phyloP scores from a whole-genome alignment of 1,140 invertebrate genomes.

The Pentalonia nigronervosa region DNA sequence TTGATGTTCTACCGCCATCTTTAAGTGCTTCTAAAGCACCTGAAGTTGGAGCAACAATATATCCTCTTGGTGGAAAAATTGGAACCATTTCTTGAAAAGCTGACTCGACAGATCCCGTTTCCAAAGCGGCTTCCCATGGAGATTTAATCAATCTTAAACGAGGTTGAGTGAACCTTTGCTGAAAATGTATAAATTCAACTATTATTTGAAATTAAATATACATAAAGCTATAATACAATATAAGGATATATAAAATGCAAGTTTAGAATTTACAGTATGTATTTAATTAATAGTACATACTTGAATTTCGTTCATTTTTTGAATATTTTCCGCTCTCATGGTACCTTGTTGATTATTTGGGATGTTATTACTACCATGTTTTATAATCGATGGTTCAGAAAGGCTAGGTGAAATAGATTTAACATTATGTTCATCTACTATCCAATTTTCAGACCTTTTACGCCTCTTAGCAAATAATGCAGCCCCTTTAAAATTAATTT shows the following conservation, averaged over 20 bases:
- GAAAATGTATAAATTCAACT: conserved; percentile 50
- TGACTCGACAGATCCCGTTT: conserved; percentile 74
- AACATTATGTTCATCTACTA: conserved; percentile 78
- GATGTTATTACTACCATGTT: conserved; percentile 42
- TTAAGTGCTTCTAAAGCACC: conserved; percentile 51
- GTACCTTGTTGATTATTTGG: conserved; percentile 63
- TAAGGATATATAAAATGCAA: background rate
- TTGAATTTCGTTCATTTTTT: conserved; percentile 69
- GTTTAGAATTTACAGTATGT: background rate
- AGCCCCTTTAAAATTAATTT: conserved; percentile 69
- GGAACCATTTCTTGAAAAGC: conserved; percentile 70
- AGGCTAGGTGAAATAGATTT: conserved; percentile 60
- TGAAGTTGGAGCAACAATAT: conserved; percentile 59
- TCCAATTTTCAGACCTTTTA: conserved; percentile 85
- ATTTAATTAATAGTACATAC: conserved; percentile 61
- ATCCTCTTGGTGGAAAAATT: conserved; percentile 59
- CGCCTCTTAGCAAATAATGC: conserved; percentile 87
- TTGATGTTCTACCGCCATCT: conserved; percentile 22
- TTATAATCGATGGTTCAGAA: conserved; percentile 37
- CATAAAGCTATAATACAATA: background rate
- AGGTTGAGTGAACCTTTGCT: conserved; percentile 70
- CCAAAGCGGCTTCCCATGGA: conserved; percentile 78
- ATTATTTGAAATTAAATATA: background rate
- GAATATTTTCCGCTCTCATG: conserved; percentile 66
- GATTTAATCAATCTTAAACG: conserved; percentile 72